phyloP scores from a whole-genome alignment of 2,113 vertebrate genomes.

The Morone saxatilis region DNA sequence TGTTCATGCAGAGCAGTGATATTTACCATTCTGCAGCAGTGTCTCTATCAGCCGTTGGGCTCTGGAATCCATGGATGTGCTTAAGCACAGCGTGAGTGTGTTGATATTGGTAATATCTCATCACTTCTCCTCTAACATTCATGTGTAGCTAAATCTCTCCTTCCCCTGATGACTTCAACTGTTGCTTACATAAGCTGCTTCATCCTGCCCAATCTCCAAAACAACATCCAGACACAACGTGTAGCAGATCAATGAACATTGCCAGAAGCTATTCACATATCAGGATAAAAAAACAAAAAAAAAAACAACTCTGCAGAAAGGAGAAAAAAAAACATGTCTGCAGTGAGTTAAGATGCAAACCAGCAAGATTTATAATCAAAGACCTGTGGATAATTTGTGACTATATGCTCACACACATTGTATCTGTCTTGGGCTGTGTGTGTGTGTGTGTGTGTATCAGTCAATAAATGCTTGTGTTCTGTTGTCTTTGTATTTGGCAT shows the following conservation, averaged over 20 bases:
- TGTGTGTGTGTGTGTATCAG: not conserved
- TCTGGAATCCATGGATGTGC: slow-evolving; percentile 57
- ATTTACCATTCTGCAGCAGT: slow-evolving; percentile 63
- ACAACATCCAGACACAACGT: slow-evolving; percentile 59
- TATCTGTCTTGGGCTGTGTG: not conserved
- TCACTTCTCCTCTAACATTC: slow-evolving; percentile 50
- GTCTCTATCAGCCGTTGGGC: slow-evolving; percentile 43
- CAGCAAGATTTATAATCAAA: slow-evolving; percentile 18
- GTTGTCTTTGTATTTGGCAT: slow-evolving; percentile 33
- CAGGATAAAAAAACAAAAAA: slow-evolving; percentile 29
- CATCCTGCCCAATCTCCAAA: slow-evolving; percentile 71
- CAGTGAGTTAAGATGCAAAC: slow-evolving; percentile 42
- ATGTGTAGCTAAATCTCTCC: slow-evolving; percentile 52
- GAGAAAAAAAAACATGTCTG: not conserved
- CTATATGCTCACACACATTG: not conserved
- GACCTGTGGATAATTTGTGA: slow-evolving; percentile 5
- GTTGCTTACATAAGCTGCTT: slow-evolving; percentile 69
- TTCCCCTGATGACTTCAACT: slow-evolving; percentile 65
- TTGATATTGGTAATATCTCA: slow-evolving; percentile 72
- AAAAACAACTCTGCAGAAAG: slow-evolving; percentile 19
- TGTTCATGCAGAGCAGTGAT: slow-evolving; percentile 65
- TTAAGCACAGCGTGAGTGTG: slow-evolving; percentile 55
- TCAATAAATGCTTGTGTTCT: not conserved
- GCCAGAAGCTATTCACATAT: slow-evolving; percentile 52
- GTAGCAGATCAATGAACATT: slow-evolving; percentile 59